These are phyloP conservation scores for Nannobrachium achirus DNA, from an alignment of 2,113 vertebrate genomes.

Conservation along the genomic window DNA sequence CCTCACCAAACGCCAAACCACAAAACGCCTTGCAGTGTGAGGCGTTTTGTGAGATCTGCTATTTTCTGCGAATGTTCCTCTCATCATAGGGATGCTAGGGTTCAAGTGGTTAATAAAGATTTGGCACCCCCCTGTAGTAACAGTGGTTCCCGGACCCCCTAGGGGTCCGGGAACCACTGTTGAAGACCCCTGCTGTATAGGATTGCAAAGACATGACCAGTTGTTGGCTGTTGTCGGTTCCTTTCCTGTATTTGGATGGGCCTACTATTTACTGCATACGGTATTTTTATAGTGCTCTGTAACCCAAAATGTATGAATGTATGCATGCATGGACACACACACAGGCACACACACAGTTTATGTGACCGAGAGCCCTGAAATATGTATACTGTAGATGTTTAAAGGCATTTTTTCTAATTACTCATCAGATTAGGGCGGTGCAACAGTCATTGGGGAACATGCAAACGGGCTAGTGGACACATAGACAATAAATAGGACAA, in stretches of 20 bases:
- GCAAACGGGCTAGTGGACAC: constrained; percentile 44
- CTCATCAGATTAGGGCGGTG: constrained; percentile 21
- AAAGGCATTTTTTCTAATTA: constrained; percentile 39
- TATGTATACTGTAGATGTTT: neutral
- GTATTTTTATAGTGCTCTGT: neutral
- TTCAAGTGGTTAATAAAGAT: no score
- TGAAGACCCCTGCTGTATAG: no score
- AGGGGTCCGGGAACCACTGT: no score
- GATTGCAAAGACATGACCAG: no score
- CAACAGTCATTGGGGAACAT: constrained; percentile 39
- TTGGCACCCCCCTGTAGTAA: no score
- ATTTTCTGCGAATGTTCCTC: no score
- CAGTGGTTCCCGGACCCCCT: no score
- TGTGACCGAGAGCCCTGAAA: neutral
- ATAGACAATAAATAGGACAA: constrained; percentile 9
- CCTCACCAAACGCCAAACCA: no score
- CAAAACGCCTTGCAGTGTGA: no score
- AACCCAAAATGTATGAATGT: neutral
- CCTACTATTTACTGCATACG: neutral
- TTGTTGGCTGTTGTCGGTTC: neutral
- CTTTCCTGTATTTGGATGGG: neutral
- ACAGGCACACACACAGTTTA: neutral
- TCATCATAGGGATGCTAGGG: no score
- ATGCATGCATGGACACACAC: neutral
- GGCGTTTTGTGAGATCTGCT: no score